Base-by-base conservation (phyloP, 2,113 vertebrate genomes). In the Ictalurus furcatus region DNA sequence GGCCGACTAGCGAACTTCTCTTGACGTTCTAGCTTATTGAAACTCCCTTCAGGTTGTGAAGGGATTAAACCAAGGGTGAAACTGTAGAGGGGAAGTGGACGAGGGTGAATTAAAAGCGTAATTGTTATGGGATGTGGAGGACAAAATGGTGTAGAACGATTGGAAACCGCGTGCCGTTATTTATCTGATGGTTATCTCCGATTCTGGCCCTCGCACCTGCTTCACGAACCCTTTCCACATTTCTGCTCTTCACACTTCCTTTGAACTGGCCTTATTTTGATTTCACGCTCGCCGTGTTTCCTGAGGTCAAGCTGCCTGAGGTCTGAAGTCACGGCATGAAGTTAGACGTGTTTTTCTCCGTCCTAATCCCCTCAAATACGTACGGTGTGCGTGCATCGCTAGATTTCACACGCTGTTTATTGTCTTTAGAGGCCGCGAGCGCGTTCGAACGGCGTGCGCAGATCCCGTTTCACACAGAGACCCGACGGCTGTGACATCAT, bases 261-360 rank as follows among this genome's bases (percentile, higher is more conserved):
- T 88, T 82, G 63, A 82, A 88, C 87, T 88, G 52, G 30, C 6
- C 5, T 84, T 88, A 83, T 88, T 88, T 88, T 79, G 78, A 76
- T 89, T 86, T 40, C 54, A 82, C 34, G 40, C 56, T 67, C 44
- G 1, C 44, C 11, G 21, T 67, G 88, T 54, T 69, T 79, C 21
- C 58, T 67, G 83, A 85, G 83, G 83, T 85, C 73, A 80, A 61
- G 9, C 73, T 59, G 85, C 85, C 85, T 59, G 28, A 58, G 58
- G 83, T 63, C 83, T 85, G 88, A 54, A 89, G 74, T 85, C 74
- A 79, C 84, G 40, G 16, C 84, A 79, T 79, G n/a, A 85, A 65
- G 65, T 89, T 65, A 69, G 78, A 85, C 37, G 58, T 85, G 88
- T 85, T 89, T 85, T 85, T 52, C 82, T 65, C 76, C 2, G 23